These are phyloP conservation scores for Scleropages formosus DNA, from an alignment of 2,797 vertebrate species.

Conservation along the genomic window DNA sequence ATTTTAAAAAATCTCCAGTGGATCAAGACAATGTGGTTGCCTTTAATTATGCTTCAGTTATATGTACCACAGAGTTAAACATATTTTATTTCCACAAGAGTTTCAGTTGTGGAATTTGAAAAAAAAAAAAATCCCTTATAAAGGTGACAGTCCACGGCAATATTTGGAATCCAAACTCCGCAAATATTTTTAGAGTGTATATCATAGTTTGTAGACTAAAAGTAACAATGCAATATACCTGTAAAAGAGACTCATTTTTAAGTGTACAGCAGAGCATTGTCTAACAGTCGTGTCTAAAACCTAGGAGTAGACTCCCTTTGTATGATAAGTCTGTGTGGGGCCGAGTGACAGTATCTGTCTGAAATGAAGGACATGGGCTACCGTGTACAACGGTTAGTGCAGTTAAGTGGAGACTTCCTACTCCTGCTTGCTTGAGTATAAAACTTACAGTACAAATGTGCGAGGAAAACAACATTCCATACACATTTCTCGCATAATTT, in stretches of 20 bases:
- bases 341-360: not conserved
- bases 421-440: conserved; percentile 1
- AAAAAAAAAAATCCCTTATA: not conserved
- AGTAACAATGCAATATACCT: not conserved
- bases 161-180: not conserved
- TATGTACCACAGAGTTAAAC: not conserved
- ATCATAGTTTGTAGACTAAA: conserved; percentile 1
- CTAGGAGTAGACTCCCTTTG: not conserved
- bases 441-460: not conserved
- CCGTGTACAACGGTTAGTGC: conserved; percentile 12
- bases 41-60: not conserved
- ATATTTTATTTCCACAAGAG: conserved; percentile 11
- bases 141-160: not conserved
- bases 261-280: not conserved
- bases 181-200: not conserved
- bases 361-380: conserved; percentile 10
- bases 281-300: conserved; percentile 10
- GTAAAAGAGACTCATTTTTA: not conserved
- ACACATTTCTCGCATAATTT: conserved; percentile 15
- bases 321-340: not conserved
- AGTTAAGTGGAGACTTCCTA: conserved; percentile 10
- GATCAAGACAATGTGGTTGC: not conserved
- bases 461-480: not conserved
- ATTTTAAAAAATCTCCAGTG: conserved; percentile 23
- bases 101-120: conserved; percentile 14